Base-by-base conservation (phyloP, 2,888 invertebrate species). In the Apotomis betuletana region DNA sequence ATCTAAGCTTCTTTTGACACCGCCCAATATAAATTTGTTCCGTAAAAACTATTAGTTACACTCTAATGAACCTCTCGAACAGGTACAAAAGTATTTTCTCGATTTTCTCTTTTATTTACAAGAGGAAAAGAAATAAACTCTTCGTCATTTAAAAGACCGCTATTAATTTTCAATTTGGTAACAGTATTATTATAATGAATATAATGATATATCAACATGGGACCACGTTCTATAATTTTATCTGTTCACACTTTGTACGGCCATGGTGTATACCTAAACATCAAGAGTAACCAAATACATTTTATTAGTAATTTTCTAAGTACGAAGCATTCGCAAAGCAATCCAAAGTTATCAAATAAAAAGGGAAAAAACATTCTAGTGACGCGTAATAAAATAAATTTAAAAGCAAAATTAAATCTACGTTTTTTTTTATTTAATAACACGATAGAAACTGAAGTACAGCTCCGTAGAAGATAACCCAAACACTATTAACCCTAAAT, bases 41-140 rank as follows among this genome's bases (percentile, higher is more conserved):
- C 78, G 77, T 82, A 79, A 79, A 79, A 79, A 76, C 79, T 79
- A 79, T 78, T 80, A 79, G 80, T 81, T 80, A 85, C 82, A 83
- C 82, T 81, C 81, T 86, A 84, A 83, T 79, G 80, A 87, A 87
- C 84, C 85, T 83, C 83, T 84, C 83, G 79, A 86, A 88, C 91
- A 92, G 91, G 91, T 91, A 91, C 91, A 90, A 90, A 90, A 90
- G 91, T 91, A 90, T 90, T 81, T 83, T 79, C 78, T 81, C 81
- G 81, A 80, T 79, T 75, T 81, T 81, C 80, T 79, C 81, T 83
- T 85, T 85, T 90, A 89, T 89, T 85, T 89, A 90, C 89, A 91
- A 85, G 83, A 86, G 83, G 83, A 79, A 77, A 79, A 78, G 79
- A 82, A 84, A 83, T 77, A 74, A 76, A 78, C 61, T 77, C 68